Base-by-base conservation (phyloP, 1,140 invertebrate species). In the Trichomalopsis sarcophagae region DNA sequence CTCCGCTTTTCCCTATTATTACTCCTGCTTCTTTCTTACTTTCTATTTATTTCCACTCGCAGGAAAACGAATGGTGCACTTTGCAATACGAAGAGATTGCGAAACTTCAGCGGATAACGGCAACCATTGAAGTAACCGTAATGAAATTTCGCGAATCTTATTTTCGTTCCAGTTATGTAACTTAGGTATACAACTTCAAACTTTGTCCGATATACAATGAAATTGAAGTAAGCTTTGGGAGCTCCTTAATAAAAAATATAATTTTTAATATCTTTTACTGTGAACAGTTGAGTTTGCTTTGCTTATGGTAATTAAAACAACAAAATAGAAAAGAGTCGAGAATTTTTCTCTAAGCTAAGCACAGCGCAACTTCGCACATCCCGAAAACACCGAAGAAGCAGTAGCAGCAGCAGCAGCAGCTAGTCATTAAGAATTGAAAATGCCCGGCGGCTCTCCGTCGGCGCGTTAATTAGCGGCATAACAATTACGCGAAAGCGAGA, bases 11-110 rank as follows among this genome's bases (percentile, higher is more conserved):
- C 23, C 3, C n/a, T 40, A 81, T 79, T 84, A 47, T 69, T 40
- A 14, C 55, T 62, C 21, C 17, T 71, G 69, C 55, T 73, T 79
- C 68, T 73, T 30, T 33, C 40, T 81, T 84, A 76, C 81, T 86
- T 68, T 71, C 82, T 10, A 44, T 44, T 44, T 44, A 44, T 44
- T 1, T 44, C 40, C 40, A 10, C 10, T 44, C 6, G 40, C 40
- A 44, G 0, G 2, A 36, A 36, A 36, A 6, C 33, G 5, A 36
- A 36, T 6, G 33, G 33, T 6, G 33, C 33, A 36, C 5, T 36
- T 36, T 36, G 33, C 33, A 36, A 36, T 36, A 36, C 27, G 27
- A 27, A 6, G 33, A 36, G 33, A 36, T 36, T 36, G 33, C 0
- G 33, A 36, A 36, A 36, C 33, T 36, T 36, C 33, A 36, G 33